Conservation (phyloP, 2,797 vertebrate genomes). For the Enoplosus armatus region DNA sequence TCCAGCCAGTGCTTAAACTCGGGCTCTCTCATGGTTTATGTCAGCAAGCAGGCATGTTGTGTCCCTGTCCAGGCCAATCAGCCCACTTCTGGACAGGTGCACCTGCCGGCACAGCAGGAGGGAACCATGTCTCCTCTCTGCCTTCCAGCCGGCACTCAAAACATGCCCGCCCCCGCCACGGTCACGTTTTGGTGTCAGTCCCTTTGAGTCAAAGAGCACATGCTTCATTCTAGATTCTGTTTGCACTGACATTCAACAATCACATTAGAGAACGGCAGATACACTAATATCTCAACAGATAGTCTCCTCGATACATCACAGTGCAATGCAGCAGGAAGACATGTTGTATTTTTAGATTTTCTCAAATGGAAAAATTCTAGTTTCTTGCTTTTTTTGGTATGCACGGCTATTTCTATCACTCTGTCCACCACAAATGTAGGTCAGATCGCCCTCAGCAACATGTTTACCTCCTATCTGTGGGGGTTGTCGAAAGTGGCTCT, state of each 20-base stretch:
- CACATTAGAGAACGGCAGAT: neutral
- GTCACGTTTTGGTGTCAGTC: neutral
- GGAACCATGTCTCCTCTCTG: neutral
- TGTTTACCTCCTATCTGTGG: neutral
- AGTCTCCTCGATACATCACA: neutral
- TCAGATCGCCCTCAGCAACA: conserved; percentile 13
- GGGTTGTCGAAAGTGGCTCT: neutral
- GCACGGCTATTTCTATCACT: neutral
- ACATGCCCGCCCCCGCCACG: neutral
- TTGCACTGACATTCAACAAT: neutral
- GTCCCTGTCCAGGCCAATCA: conserved; percentile 12
- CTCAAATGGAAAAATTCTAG: neutral
- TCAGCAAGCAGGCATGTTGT: neutral
- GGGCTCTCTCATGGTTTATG: neutral
- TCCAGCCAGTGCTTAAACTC: conserved; percentile 1
- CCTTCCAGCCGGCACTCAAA: neutral
- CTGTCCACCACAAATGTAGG: conserved; percentile 16
- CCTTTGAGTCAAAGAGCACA: neutral
- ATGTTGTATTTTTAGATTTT: conserved; percentile 1
- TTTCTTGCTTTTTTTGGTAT: conserved; percentile 4
- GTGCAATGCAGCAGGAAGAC: neutral
- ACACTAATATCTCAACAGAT: neutral
- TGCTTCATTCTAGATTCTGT: neutral
- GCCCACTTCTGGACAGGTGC: conserved; percentile 24
- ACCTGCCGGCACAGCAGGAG: conserved; percentile 31